These are phyloP conservation scores for Carabus problematicus DNA, from an alignment of 2,888 invertebrate genomes.

Conservation along the genomic window DNA sequence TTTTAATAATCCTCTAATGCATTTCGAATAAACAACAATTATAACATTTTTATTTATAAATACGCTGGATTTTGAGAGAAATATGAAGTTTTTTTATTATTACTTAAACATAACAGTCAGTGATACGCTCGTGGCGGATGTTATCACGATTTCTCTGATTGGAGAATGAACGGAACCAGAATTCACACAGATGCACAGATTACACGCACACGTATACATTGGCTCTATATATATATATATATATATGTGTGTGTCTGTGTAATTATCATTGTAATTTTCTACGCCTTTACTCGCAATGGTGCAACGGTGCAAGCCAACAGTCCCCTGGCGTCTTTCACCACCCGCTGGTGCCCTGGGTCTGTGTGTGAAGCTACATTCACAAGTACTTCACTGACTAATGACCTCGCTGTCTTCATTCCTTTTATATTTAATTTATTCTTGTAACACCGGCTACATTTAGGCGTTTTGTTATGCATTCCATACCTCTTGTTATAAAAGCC, in stretches of 20 bases:
- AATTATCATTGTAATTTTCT: slow-evolving; percentile 32
- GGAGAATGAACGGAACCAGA: slow-evolving; percentile 9
- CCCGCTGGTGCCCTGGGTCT: no score
- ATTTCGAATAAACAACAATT: no score
- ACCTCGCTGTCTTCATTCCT: slow-evolving; percentile 19
- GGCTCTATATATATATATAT: no score
- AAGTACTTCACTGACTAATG: slow-evolving; percentile 22
- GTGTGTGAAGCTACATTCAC: slow-evolving; percentile 20
- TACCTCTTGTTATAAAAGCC: slow-evolving; percentile 19
- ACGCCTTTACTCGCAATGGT: slow-evolving; percentile 25
- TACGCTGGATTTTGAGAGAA: no score
- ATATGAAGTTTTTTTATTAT: no score
- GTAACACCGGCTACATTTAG: slow-evolving; percentile 14
- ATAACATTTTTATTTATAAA: no score
- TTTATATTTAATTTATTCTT: slow-evolving; percentile 22
- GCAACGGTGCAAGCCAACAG: slow-evolving; percentile 20
- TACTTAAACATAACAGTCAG: no score
- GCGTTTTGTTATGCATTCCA: slow-evolving; percentile 22
- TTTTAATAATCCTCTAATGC: no score
- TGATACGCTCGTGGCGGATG: slow-evolving; percentile 7
- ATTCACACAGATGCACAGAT: slow-evolving; percentile 9
- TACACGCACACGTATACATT: not conserved
- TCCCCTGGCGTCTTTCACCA: no score
- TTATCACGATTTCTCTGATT: slow-evolving; percentile 24
- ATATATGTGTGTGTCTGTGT: no score